Base-by-base conservation (phyloP, 1,140 invertebrate genomes). In the Brachionus sp. region DNA sequence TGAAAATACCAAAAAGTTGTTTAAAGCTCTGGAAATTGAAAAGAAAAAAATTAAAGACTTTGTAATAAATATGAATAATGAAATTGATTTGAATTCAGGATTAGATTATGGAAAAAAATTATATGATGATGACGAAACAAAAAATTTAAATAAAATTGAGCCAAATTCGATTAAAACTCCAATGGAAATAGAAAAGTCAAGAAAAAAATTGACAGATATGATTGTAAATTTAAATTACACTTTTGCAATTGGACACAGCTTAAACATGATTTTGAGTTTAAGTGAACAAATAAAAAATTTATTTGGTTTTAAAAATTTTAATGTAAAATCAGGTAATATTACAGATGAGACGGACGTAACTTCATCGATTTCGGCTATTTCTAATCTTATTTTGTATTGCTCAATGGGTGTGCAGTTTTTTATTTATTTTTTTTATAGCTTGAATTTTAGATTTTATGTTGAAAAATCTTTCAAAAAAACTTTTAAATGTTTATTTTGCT, bases 341-440 rank as follows among this genome's bases (percentile, higher is more conserved):
- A 75, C 39, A 10, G 70, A 75, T 75, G 70, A 75, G 25, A 50
- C 7, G 7, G 70, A 46, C 25, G 13, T 50, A 39, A 46, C 42
- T 2, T 13, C 16, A 16, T 25, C 16, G 2, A 23, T 75, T 46
- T 46, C 46, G 16, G 37, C 70, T 12, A 44, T 75, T 25, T 46
- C 70, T 29, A 75, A 75, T 46, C 19, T 75, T 5, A 46, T 75
- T 75, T 46, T 75, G 19, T 75, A 46, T 50, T 75, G 19, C 10
- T 46, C 39, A 13, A 46, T 75, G 39, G 70, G 70, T 2, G 44
- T 75, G 0, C 39, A 75, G 12, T 75, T 75, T 75, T 75, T 75
- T 75, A 10, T 75, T 46, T 75, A 46, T n/a, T 75, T 75, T 75
- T 75, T 25, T 75, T 75, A n/a, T 46, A 75, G 25, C 29, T 10